A percentile compares a stretch with the other conserved stretches of the same genome.
Conservation (phyloP, 2,797 vertebrate genomes). For the Schizopygopsis pylzovi region DNA sequence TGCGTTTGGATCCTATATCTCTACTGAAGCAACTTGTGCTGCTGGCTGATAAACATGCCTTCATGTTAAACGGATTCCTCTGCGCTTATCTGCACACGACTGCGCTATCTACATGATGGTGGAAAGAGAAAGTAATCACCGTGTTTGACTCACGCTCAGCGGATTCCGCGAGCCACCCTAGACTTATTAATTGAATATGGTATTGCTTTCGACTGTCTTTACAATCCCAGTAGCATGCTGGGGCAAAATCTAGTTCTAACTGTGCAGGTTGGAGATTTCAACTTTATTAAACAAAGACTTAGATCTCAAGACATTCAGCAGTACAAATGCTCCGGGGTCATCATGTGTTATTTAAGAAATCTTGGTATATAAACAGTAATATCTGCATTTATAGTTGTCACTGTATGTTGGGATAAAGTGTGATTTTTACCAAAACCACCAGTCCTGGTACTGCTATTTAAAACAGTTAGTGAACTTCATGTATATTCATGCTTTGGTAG, state of each 20-base stretch:
- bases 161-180: slow-evolving; percentile 43
- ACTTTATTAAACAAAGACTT: not conserved
- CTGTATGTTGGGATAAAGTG: not conserved
- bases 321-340: not conserved
- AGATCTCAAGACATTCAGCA: not conserved
- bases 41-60: slow-evolving; percentile 53
- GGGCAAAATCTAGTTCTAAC: not conserved
- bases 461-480: not conserved
- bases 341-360: not conserved
- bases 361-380: no score
- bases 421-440: not conserved
- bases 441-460: not conserved
- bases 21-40: slow-evolving; percentile 49
- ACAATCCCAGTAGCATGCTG: not conserved
- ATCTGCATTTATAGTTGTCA: not conserved
- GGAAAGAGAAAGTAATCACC: slow-evolving; percentile 53
- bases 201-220: slow-evolving; percentile 57
- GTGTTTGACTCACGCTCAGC: slow-evolving; percentile 25
- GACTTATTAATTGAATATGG: slow-evolving; percentile 62
- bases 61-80: slow-evolving; percentile 56
- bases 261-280: not conserved
- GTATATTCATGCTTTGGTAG: not conserved
- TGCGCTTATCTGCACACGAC: slow-evolving; percentile 55
- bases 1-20: slow-evolving; percentile 45
- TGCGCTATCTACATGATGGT: slow-evolving; percentile 52